phyloP scores from a whole-genome alignment of 2,888 invertebrate genomes.

The Luperina nickerlii region DNA sequence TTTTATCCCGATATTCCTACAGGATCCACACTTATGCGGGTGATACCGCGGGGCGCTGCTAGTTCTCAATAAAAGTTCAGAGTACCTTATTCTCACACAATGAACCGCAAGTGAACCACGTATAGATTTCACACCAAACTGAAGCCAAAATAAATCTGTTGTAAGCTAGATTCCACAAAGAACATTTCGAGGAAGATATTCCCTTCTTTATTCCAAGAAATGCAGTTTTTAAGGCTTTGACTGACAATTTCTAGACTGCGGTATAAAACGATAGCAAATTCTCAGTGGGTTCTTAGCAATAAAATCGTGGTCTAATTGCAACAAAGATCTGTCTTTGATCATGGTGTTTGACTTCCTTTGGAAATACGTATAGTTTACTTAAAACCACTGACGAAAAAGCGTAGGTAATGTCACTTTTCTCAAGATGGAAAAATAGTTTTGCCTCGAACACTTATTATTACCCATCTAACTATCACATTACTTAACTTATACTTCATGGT shows the following conservation, averaged over 20 bases:
- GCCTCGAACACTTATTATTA: not conserved
- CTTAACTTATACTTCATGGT: not conserved
- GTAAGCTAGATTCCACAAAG: not conserved
- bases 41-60: too few relatives aligned
- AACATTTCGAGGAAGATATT: not conserved
- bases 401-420: not conserved
- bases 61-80: not conserved
- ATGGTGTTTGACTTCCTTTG: not conserved
- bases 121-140: conserved; percentile 12
- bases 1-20: too few relatives aligned
- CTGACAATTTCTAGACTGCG: not conserved
- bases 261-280: not conserved
- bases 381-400: not conserved
- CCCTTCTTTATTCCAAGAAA: not conserved
- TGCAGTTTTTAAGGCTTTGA: not conserved
- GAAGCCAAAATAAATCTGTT: conserved; percentile 18
- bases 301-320: not conserved
- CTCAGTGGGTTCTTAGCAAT: not conserved
- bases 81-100: conserved; percentile 19
- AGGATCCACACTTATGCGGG: too few relatives aligned
- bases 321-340: not conserved
- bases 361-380: not conserved
- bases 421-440: not conserved
- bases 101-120: conserved; percentile 23
- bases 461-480: not conserved